Base-by-base conservation (phyloP, 64 coral and sea anemone genomes). In the Trachythela sp. region DNA sequence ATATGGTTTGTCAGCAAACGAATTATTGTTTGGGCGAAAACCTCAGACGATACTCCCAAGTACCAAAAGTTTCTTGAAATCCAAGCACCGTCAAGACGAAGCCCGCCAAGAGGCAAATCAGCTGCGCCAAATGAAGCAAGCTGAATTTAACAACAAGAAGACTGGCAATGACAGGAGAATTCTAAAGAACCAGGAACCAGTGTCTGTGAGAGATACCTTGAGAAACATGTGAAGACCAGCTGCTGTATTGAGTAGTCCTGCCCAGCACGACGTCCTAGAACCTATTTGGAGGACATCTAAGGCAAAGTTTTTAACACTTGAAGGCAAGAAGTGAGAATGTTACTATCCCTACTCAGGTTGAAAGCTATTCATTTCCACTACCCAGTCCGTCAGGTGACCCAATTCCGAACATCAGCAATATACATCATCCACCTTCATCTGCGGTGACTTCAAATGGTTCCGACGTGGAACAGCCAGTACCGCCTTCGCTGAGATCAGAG, bases 21-120 rank as follows among this genome's bases (percentile, higher is more conserved):
- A 95, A 76, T 71, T 92, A 9, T 39, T 95, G 38, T 89, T 40
- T 75, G 88, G 90, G n/a, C 70, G 85, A 2, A 90, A 90, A 72
- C 94, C 91, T 22, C 85, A 39, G 18, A 54, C 85, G 45, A 67
- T 90, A 6, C 75, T 92, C 30, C 56, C 88, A 37, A 87, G 40
- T 54, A 90, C 86, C 45, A n/a, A 89, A 2, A 24, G 14, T 1
- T 7, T 27, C 15, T 87, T 94, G 0, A 70, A 86, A 29, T 76
- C 90, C 85, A 89, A 48, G 22, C 72, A 95, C 11, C 87, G 90
- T 60, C 36, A 20, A 30, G 84, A 54, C 17, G 42, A 84, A n/a
- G 34, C 18, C 48, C 87, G 92, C 41, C 83, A 71, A 72, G 68
- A 92, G 32, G 18, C 40, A n/a, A 95, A 87, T 18, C 13, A n/a